phyloP scores from a whole-genome alignment of 2,797 vertebrate genomes.

The Morelia viridis region DNA sequence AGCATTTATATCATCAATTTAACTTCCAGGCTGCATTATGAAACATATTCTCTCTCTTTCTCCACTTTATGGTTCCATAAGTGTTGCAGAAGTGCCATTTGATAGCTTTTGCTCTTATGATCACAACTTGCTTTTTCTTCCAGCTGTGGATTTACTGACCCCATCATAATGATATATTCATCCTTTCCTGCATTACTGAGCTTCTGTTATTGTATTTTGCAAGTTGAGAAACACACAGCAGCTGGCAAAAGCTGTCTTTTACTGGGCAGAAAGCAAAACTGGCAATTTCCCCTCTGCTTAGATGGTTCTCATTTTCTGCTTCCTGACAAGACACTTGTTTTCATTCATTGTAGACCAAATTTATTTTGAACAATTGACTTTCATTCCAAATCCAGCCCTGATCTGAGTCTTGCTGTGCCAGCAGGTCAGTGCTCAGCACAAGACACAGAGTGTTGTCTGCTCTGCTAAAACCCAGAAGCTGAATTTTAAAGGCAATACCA shows the following conservation, averaged over 20 bases:
- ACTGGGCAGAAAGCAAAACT: constrained; percentile 23
- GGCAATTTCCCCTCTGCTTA: constrained; percentile 9
- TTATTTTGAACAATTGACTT: constrained; percentile 7
- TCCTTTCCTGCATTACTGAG: constrained; percentile 22
- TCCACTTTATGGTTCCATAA: constrained; percentile 10
- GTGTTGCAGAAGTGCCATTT: constrained; percentile 4
- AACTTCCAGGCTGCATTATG: neutral
- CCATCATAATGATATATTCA: constrained; percentile 33
- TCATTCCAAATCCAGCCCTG: neutral
- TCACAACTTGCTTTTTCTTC: constrained; percentile 33
- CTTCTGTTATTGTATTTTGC: constrained; percentile 29
- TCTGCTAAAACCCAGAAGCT: neutral
- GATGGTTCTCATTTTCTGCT: neutral
- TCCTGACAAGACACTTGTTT: constrained; percentile 22
- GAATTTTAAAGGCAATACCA: neutral
- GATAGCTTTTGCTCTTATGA: constrained; percentile 20
- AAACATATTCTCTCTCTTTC: constrained; percentile 14
- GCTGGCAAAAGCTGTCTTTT: constrained; percentile 20
- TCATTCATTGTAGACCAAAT: constrained; percentile 16
- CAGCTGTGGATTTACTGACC: constrained; percentile 36
- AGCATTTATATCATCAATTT: constrained; percentile 18
- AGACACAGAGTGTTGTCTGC: neutral
- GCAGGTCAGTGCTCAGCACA: neutral
- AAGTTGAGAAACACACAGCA: constrained; percentile 31
- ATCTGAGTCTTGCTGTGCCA: neutral